These are phyloP conservation scores for Cremastobaeus sp. DNA, from an alignment of 2,888 invertebrate species.

Conservation along the genomic window DNA sequence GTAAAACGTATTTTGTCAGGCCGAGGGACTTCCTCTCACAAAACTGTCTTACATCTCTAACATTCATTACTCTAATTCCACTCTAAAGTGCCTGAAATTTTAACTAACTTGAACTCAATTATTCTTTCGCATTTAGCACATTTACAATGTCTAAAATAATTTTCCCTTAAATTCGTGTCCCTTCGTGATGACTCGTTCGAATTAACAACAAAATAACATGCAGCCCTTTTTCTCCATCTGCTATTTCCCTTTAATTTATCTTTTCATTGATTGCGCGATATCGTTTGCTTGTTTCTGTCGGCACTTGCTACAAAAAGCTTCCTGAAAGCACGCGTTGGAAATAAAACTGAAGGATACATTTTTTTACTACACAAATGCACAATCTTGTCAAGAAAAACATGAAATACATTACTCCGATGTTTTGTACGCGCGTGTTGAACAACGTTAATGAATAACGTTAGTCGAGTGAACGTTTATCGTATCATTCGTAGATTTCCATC, in stretches of 20 bases:
- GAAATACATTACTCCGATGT: constrained; percentile 21
- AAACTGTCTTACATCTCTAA: constrained; percentile 26
- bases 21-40: background rate
- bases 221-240: too few relatives aligned
- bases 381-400: constrained; percentile 12
- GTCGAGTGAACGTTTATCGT: constrained; percentile 42
- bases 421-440: constrained; percentile 22
- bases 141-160: constrained; percentile 44
- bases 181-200: constrained; percentile 41
- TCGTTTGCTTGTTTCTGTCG: too few relatives aligned
- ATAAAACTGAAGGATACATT: too few relatives aligned
- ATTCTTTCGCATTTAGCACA: constrained; percentile 40
- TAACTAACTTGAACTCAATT: constrained; percentile 36
- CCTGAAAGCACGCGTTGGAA: too few relatives aligned
- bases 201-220: constrained; percentile 53
- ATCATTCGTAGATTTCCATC: constrained; percentile 37
- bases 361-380: too few relatives aligned
- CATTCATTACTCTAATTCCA: constrained; percentile 47
- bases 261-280: too few relatives aligned
- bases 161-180: constrained; percentile 30
- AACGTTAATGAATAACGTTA: constrained; percentile 47
- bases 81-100: constrained; percentile 39
- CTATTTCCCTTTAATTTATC: too few relatives aligned
- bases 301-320: too few relatives aligned
- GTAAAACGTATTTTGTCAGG: constrained; percentile 7